phyloP scores from a whole-genome alignment of 2,113 vertebrate genomes.

The Pontoporia blainvillei region DNA sequence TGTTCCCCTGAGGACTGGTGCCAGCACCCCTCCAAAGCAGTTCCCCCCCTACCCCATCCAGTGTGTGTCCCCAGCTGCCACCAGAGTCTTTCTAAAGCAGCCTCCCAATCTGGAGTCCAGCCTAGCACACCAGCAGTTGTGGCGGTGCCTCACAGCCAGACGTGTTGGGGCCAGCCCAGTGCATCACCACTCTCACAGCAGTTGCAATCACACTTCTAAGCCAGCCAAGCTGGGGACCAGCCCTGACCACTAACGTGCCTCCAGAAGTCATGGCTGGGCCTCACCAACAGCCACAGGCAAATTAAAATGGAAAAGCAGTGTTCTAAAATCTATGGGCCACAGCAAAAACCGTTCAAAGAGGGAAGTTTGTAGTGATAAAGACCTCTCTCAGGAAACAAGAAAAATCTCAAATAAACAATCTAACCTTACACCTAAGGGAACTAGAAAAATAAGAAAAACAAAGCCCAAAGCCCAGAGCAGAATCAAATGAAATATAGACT shows the following conservation, averaged over 20 bases:
- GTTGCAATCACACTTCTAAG: neutral
- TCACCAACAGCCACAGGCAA: neutral
- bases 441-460: neutral
- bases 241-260: neutral
- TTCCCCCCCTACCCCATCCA: neutral
- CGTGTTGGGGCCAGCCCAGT: neutral
- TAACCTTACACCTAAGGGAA: neutral
- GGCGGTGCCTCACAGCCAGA: neutral
- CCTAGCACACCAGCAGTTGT: neutral
- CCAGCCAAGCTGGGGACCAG: neutral
- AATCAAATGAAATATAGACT: neutral
- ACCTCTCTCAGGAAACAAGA: neutral
- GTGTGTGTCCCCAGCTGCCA: neutral
- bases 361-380: neutral
- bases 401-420: neutral
- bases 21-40: neutral
- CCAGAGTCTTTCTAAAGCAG: neutral
- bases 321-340: neutral
- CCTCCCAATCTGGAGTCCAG: no score
- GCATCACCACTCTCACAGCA: rapidly evolving
- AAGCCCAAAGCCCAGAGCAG: neutral
- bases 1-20: neutral
- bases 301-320: neutral
- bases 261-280: neutral
- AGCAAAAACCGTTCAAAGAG: neutral